Conservation (phyloP, 2,888 invertebrate species). For the Aporophyla lueneburgensis region DNA sequence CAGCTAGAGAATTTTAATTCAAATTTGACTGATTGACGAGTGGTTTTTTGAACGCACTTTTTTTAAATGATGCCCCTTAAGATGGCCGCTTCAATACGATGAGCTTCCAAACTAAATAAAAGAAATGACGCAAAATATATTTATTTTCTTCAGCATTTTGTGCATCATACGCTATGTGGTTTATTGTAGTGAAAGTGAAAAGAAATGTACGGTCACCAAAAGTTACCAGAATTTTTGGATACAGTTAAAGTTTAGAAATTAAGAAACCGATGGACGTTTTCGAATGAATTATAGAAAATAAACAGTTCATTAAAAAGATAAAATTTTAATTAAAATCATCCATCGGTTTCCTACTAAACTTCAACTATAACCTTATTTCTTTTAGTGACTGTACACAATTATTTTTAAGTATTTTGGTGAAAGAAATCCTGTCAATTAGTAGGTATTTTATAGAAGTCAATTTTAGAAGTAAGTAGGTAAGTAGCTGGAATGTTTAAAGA, state of each 20-base stretch:
- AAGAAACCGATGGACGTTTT: too few species aligned
- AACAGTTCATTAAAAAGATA: too few species aligned
- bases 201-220: not conserved
- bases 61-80: not conserved
- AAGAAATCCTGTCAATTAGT: not conserved
- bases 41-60: conserved; percentile 1
- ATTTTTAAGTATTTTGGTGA: not conserved
- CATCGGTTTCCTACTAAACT: too few species aligned
- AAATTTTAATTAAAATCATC: too few species aligned
- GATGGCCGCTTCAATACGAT: not conserved
- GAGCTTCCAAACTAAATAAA: not conserved
- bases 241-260: too few species aligned
- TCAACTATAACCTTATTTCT: too few species aligned
- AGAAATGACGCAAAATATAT: not conserved
- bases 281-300: too few species aligned
- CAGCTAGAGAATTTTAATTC: not conserved
- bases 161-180: not conserved
- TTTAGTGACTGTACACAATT: too few species aligned
- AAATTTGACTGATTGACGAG: not conserved
- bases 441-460: not conserved
- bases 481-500: not conserved
- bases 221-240: too few species aligned
- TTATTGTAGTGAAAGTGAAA: not conserved
- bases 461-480: not conserved
- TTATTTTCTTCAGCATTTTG: not conserved